Conservation (phyloP, 1,140 invertebrate genomes). For the Trichogramma pretiosum region DNA sequence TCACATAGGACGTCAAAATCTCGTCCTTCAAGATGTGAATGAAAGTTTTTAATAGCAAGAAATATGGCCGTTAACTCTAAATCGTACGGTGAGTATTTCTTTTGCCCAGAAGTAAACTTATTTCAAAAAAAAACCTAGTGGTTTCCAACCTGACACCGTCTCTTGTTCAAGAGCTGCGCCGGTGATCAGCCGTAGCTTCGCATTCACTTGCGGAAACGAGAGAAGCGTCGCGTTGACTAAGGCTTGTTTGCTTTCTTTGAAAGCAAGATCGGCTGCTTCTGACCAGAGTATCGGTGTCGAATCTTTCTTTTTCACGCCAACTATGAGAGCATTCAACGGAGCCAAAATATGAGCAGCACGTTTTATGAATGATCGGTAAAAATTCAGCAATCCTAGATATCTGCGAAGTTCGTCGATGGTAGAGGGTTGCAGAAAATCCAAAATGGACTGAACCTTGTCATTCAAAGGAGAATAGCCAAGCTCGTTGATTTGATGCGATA, state of each 20-base stretch:
- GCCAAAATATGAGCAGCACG: not conserved
- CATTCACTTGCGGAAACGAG: not conserved
- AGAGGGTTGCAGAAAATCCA: not conserved
- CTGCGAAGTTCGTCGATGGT: slow-evolving; percentile 1
- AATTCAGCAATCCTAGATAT: slow-evolving; percentile 4
- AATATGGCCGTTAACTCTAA: not conserved
- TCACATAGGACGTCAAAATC: not conserved
- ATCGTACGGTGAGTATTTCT: not conserved
- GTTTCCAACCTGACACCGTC: not conserved
- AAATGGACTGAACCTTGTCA: not conserved
- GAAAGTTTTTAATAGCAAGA: not conserved
- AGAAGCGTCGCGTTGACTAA: not conserved
- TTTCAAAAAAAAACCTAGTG: not conserved
- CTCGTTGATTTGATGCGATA: not conserved
- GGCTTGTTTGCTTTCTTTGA: not conserved
- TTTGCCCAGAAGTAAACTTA: not conserved
- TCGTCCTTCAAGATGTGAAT: not conserved
- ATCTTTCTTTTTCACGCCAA: not conserved
- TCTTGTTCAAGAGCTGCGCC: not conserved
- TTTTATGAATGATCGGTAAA: not conserved
- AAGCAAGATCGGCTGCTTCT: not conserved
- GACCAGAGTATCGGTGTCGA: not conserved
- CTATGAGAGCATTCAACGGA: not conserved
- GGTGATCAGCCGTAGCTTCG: not conserved
- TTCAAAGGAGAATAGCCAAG: not conserved